Percentiles rank a stretch among this genome's conserved stretches.
Conservation (phyloP, 2,113 vertebrate genomes). For the human (Homo sapiens) region DNA sequence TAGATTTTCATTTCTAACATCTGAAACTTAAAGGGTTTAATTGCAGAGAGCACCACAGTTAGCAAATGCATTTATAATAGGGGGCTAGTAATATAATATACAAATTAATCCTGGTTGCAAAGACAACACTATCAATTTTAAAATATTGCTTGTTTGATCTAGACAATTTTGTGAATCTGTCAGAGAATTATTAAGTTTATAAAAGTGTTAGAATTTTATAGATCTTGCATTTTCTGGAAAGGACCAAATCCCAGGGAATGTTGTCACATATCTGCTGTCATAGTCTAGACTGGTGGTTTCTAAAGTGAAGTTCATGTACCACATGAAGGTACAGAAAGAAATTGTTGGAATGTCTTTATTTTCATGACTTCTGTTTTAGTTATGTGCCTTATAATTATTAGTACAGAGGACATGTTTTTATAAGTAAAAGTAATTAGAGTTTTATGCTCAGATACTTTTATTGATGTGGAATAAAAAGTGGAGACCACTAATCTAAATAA, state of each 20-base stretch:
- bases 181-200: neutral
- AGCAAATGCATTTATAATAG: neutral
- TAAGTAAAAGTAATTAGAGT: neutral
- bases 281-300: neutral
- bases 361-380: neutral
- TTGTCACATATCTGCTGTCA: neutral
- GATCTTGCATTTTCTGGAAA: conserved; percentile 5
- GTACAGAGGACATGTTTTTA: neutral
- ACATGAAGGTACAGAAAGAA: neutral
- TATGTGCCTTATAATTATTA: neutral
- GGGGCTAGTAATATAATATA: neutral
- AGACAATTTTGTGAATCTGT: neutral
- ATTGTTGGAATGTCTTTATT: neutral
- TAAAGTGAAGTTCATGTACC: neutral
- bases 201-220: neutral
- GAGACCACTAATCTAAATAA: neutral
- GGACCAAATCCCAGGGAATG: neutral
- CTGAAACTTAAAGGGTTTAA: neutral
- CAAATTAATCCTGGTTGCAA: neutral
- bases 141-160: conserved; percentile 21
- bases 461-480: neutral
- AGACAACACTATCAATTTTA: neutral
- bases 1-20: conserved; percentile 5
- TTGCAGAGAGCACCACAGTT: neutral
- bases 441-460: neutral